Evolutionary conservation across 2,113 vertebrate species (phyloP).

Genomic region (Centropristis striata): DNA sequence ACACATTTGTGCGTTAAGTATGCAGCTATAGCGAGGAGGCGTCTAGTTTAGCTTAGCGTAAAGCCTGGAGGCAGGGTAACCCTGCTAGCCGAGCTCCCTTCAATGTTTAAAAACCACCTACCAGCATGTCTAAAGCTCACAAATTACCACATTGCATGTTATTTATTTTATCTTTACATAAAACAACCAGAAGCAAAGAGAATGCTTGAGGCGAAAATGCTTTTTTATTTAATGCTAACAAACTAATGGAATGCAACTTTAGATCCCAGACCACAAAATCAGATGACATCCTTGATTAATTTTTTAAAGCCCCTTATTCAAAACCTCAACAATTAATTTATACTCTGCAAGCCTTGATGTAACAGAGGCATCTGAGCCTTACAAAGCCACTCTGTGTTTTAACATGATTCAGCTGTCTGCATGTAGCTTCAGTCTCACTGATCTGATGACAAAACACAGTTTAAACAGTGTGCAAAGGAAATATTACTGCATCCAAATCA

Average conservation of each 20-base stretch:
- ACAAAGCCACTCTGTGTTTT: conserved; percentile 1
- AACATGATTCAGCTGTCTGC: background rate
- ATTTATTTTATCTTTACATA: background rate
- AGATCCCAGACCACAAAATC: background rate
- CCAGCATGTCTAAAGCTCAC: background rate
- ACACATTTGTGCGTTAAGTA: background rate
- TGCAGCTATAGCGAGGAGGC: background rate
- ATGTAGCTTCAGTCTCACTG: background rate
- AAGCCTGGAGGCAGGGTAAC: background rate
- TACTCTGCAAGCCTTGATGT: background rate
- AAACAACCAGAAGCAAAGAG: background rate
- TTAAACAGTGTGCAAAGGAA: background rate
- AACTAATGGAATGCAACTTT: background rate
- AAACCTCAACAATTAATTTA: background rate
- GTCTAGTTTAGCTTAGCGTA: background rate
- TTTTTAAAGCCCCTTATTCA: conserved; percentile 6
- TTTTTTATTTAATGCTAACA: background rate
- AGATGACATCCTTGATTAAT: background rate
- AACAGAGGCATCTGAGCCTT: conserved; percentile 7
- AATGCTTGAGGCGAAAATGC: background rate
- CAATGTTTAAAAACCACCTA: background rate
- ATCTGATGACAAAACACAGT: conserved; percentile 8
- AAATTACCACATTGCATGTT: background rate
- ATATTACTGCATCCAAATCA: conserved; percentile 24
- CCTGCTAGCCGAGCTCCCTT: background rate